Base-by-base conservation (phyloP, 1,140 invertebrate species). In the Probaryconus sp. region DNA sequence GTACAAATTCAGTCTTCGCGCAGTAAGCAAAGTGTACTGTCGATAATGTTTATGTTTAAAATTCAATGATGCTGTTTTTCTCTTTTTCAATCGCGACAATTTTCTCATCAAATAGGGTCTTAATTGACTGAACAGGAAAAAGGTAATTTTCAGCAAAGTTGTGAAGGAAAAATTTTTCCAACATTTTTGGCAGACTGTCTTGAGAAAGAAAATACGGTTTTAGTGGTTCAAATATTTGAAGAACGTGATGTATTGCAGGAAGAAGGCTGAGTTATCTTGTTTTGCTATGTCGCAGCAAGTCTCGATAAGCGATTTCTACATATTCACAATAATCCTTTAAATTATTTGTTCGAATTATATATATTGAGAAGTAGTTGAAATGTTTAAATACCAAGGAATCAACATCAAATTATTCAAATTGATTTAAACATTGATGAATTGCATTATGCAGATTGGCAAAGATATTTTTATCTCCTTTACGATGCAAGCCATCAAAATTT, bases 321-420 rank as follows among this genome's bases (percentile, higher is more conserved):
- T 67, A 64, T n/a, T 71, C 69, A 63, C 77, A 80, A 68, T 80
- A 81, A 6, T 55, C 40, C 65, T 79, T 77, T 7, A 82, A 65
- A 31, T 64, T 38, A 14, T 74, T 72, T 24, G 68, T 75, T 55
- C 75, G 31, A 17, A 77, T 70, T n/a, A 74, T 79, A 28, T 81
- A 82, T 58, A 79, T 81, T 26, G 69, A 76, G 37, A 83, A 83
- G 60, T 79, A 72, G 7, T 74, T 73, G 58, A 68, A 81, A 18
- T 82, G 65, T 68, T 82, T 82, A 2, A 68, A 17, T 28, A 77
- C 71, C 14, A 81, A 50, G 4, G 24, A 38, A 45, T 82, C 71
- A 11, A 78, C 17, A 31, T 81, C 77, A 60, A 83, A 58, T 31
- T 73, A 61, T 13, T 74, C 51, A 17, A 53, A 70, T 10, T 26